Base-by-base conservation (phyloP, 2,113 vertebrate species). In the Gavialis gangeticus region DNA sequence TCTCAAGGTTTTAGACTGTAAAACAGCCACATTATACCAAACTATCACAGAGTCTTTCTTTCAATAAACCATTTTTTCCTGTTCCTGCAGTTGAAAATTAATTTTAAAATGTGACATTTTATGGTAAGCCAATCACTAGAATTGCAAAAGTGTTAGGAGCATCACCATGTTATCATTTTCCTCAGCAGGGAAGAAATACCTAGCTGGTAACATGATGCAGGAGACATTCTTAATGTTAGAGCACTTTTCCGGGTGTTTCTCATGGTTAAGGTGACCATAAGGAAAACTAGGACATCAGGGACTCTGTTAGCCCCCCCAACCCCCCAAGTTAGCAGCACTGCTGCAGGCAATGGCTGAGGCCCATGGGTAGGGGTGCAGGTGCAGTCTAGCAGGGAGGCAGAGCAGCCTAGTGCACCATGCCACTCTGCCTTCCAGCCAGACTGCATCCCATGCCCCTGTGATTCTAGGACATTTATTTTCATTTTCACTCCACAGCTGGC, bases 1-100 rank as follows among this genome's bases (percentile, higher is more conserved):
- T 91, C 62, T 82, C 59, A 84, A 85, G 55, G 28, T 57, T 81
- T 67, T 16, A 76, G 84, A 92, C 81, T 95, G 92, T 79, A 90
- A 63, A 60, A 57, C 6, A 0, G 55, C 86, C 76, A 17, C 88
- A 30, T 87, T 80, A 78, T 54, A 79, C 13, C 10, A 34, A 67
- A 12, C 73, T 67, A 90, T 77, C 73, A 86, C 14, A 81, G 54
- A 19, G 34, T 34, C 55, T 88, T 76, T 56, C 4, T 83, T 95
- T 88, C 19, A 82, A 27, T 19, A 86, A 88, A 86, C 9, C 5
- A 28, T 37, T 1, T 30, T 88, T 89, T 92, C 21, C 46, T 88
- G 55, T 24, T 62, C 12, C 73, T 5, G 22, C 64, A 57, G 30
- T 34, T 69, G 60, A 86, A 92, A 82, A 14, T 30, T 67, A 55